Evolutionary conservation across 2,888 invertebrate species (phyloP).

Genomic region (Coleophora flavipennella): DNA sequence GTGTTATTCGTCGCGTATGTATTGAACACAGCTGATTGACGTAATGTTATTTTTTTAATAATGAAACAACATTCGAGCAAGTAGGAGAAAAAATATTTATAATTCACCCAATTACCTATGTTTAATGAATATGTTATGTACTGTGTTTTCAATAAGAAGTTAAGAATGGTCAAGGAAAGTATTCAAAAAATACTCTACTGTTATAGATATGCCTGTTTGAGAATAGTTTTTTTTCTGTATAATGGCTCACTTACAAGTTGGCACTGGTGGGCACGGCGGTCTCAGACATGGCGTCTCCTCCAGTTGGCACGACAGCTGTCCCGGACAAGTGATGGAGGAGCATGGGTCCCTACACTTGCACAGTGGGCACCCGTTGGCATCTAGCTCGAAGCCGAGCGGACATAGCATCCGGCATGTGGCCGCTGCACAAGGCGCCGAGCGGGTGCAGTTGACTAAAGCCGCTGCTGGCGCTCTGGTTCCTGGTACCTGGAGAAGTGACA

Average conservation of each 20-base stretch:
- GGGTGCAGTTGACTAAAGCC: constrained; percentile 78
- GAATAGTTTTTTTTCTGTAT: too few relatives aligned
- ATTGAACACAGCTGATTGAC: too few relatives aligned
- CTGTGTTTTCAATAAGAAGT: too few relatives aligned
- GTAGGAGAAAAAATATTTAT: too few relatives aligned
- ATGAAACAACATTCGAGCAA: too few relatives aligned
- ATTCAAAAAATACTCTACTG: too few relatives aligned
- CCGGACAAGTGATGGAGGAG: constrained; percentile 81
- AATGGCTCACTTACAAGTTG: constrained; percentile 79
- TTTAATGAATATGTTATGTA: too few relatives aligned
- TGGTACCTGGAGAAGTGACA: constrained; percentile 71
- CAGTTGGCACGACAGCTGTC: constrained; percentile 81
- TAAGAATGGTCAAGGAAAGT: too few relatives aligned
- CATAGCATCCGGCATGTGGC: constrained; percentile 91
- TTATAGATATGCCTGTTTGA: too few relatives aligned
- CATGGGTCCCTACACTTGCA: constrained; percentile 90
- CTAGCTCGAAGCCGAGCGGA: constrained; percentile 84
- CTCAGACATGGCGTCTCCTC: constrained; percentile 84
- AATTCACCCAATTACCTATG: too few relatives aligned
- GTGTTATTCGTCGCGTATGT: too few relatives aligned
- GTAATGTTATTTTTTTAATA: too few relatives aligned
- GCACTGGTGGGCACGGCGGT: constrained; percentile 88
- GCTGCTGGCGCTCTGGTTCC: constrained; percentile 81
- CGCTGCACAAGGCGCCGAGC: constrained; percentile 80
- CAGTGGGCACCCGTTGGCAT: constrained; percentile 79